Percentiles rank a stretch among this genome's conserved stretches.
Conservation (phyloP, 2,113 vertebrate species). For the Naja naja region DNA sequence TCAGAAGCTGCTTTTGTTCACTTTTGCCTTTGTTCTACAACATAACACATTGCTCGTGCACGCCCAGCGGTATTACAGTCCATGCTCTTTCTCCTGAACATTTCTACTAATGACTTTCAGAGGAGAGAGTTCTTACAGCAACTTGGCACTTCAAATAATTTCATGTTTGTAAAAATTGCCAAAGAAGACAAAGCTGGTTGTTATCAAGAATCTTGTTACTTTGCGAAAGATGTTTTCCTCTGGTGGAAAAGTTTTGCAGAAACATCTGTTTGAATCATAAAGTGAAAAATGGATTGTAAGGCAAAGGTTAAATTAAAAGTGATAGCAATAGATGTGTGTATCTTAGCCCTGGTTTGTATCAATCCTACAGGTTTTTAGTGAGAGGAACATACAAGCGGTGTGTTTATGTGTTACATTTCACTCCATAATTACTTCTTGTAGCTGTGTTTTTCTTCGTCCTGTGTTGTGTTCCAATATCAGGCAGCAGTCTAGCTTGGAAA, state of each 20-base stretch:
- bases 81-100: neutral
- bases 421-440: neutral
- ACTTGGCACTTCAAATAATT: neutral
- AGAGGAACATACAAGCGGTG: neutral
- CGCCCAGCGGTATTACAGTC: neutral
- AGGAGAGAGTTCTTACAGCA: neutral
- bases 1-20: neutral
- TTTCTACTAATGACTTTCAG: neutral
- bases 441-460: neutral
- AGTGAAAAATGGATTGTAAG: neutral
- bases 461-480: neutral
- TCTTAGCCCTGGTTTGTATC: neutral
- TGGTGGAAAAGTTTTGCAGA: neutral
- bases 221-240: neutral
- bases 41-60: neutral
- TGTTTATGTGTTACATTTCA: neutral
- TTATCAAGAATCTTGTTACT: neutral
- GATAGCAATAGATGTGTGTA: neutral
- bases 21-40: neutral
- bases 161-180: neutral
- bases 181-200: neutral
- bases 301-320: neutral
- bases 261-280: neutral
- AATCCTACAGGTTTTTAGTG: neutral
- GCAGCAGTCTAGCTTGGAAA: neutral